These are phyloP conservation scores for Darevskia mixta DNA, from an alignment of 2,797 vertebrate species.

Conservation along the genomic window DNA sequence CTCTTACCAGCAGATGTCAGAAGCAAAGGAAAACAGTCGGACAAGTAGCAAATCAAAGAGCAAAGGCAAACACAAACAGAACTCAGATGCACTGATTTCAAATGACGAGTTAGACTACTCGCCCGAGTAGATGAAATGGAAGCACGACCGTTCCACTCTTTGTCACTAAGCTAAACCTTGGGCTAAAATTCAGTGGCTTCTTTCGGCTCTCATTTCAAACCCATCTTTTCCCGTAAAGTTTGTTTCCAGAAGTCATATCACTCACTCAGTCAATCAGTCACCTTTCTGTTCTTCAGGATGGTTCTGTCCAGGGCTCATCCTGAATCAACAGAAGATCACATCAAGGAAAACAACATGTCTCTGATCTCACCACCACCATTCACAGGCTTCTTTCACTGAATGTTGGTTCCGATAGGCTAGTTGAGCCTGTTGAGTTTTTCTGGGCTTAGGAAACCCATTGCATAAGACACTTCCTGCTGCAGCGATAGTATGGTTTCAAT, in stretches of 20 bases:
- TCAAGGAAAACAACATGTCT: conserved; percentile 35
- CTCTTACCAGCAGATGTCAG: conserved; percentile 84
- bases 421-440: conserved; percentile 20
- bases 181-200: conserved; percentile 80
- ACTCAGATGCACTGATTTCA: conserved; percentile 87
- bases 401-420: conserved; percentile 25
- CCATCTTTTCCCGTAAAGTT: conserved; percentile 51
- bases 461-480: neutral
- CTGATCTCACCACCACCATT: neutral
- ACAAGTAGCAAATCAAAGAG: conserved; percentile 86
- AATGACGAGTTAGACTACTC: conserved; percentile 94
- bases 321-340: conserved; percentile 29
- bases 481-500: conserved; percentile 8
- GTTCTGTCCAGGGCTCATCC: conserved; percentile 38
- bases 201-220: conserved; percentile 60
- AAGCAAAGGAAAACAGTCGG: conserved; percentile 77
- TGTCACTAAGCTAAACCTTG: conserved; percentile 77
- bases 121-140: conserved; percentile 79
- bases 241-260: conserved; percentile 46
- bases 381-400: neutral
- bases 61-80: conserved; percentile 85
- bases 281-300: conserved; percentile 59
- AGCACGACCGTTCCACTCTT: conserved; percentile 45
- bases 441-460: conserved; percentile 25
- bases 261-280: conserved; percentile 29